A percentile compares a stretch with the other conserved stretches of the same genome.
These are phyloP conservation scores for Brachirus orientalis DNA, from an alignment of 2,113 vertebrate genomes.

Conservation along the genomic window DNA sequence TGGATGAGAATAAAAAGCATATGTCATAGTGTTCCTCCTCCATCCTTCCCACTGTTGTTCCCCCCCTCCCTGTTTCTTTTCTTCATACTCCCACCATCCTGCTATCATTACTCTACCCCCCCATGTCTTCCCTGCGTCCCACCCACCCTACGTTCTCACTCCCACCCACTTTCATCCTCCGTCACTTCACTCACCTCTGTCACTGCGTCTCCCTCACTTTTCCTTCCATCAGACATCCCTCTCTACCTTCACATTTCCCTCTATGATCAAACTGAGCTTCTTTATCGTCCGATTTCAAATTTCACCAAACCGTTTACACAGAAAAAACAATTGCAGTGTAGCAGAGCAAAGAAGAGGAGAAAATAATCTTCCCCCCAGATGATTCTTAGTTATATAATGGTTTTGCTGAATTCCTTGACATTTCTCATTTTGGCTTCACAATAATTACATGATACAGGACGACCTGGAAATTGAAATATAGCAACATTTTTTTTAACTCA, in stretches of 20 bases:
- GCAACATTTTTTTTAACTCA: too few species aligned
- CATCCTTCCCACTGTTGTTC: conserved; percentile 64
- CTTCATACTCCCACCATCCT: conserved; percentile 63
- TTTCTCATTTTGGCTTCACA: conserved; percentile 34
- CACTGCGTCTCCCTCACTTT: too few species aligned
- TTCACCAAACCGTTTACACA: conserved; percentile 44
- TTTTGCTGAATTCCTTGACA: conserved; percentile 48
- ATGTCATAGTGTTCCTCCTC: conserved; percentile 74
- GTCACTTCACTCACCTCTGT: neutral
- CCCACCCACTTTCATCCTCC: too few species aligned
- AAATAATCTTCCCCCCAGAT: conserved; percentile 64
- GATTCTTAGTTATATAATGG: conserved; percentile 65
- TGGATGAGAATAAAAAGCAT: conserved; percentile 74
- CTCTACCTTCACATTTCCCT: conserved; percentile 24
- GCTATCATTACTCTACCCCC: conserved; percentile 46
- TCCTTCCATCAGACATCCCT: neutral
- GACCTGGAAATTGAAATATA: neutral
- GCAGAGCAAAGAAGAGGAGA: conserved; percentile 29
- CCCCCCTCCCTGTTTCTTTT: conserved; percentile 45
- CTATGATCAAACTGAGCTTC: neutral
- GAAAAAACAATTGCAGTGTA: conserved; percentile 22
- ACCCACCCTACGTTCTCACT: too few species aligned
- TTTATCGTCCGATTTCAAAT: conserved; percentile 43
- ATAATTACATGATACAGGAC: conserved; percentile 20
- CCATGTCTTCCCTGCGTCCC: too few species aligned